Base-by-base conservation (phyloP, 2,113 vertebrate genomes). In the Cyprinodon variegatus region DNA sequence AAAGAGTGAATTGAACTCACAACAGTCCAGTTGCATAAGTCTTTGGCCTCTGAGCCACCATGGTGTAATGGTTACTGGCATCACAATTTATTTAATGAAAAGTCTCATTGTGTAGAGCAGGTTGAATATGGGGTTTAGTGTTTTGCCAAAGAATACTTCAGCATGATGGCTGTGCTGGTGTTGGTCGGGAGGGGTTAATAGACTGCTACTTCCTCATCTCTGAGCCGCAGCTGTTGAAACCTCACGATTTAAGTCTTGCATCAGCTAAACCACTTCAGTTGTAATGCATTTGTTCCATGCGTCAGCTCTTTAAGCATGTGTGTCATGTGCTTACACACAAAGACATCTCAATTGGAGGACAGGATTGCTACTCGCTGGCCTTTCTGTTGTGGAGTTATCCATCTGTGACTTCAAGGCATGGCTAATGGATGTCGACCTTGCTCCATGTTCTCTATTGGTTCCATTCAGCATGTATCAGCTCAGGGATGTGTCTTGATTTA, bases 401-500 rank as follows among this genome's bases (percentile, higher is more conserved):
- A 72, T 87, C 86, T 81, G 88, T 80, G 81, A 90, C 85, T 89
- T 61, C 20, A 20, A 84, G 87, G 72, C 79, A 71, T 72, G 72
- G 87, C 88, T 92, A 93, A 93, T 92, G 82, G 89, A 90, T 77
- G 79, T 83, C 48, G 90, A 90, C 88, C 91, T 87, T 76, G 72
- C 73, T 73, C 84, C 81, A 70, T 87, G 91, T 90, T 92, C 84
- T 85, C 83, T 62, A 80, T 88, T 81, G 45, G 83, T 84, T 87
- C 84, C 84, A 74, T 89, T 93, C 92, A 88, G 73, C 77, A 87
- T 90, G 86, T 69, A 91, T 89, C 92, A 92, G 69, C 72, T 62
- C 67, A 17, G 85, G 81, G 78, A 93, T 90, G 88, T 77, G 85
- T 93, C 93, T 93, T 91, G 87, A 93, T 93, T 92, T 88, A 89